A percentile compares a stretch with the other conserved stretches of the same genome.
These are phyloP conservation scores for Platalea minor DNA, from an alignment of 2,797 vertebrate genomes.

Conservation along the genomic window DNA sequence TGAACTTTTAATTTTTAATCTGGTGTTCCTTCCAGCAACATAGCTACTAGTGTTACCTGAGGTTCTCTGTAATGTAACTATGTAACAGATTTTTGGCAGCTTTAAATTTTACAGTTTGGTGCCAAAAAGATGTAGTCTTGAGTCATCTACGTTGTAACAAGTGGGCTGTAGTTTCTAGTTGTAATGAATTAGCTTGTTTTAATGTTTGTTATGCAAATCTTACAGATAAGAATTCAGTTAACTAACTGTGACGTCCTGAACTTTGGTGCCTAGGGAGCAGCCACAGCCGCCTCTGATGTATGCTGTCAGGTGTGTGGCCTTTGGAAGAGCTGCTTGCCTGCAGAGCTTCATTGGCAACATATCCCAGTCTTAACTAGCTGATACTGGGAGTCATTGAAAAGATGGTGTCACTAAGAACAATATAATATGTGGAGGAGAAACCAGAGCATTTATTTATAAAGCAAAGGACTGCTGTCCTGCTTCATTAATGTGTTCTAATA, in stretches of 20 bases:
- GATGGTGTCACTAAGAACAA: neutral
- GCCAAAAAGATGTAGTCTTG: neutral
- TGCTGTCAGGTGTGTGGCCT: neutral
- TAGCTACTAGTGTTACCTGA: conserved; percentile 22
- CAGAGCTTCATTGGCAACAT: neutral
- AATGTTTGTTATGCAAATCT: neutral
- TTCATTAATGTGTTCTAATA: neutral
- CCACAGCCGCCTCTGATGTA: neutral
- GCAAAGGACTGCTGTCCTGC: neutral
- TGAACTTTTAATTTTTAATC: conserved; percentile 67
- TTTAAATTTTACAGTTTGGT: neutral
- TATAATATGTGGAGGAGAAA: neutral
- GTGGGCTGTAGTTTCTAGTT: neutral
- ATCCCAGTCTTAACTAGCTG: neutral
- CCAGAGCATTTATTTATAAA: neutral
- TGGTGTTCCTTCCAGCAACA: conserved; percentile 8
- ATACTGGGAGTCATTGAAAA: neutral
- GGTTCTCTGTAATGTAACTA: neutral
- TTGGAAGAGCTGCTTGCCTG: neutral
- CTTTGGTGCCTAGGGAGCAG: neutral
- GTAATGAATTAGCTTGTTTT: neutral
- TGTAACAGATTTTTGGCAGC: neutral
- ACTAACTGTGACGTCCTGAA: neutral
- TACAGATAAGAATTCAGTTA: neutral
- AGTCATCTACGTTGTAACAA: neutral